A percentile compares a stretch with the other conserved stretches of the same genome.
Conservation (phyloP, 2,797 vertebrate genomes). For the Rhinella marina region DNA sequence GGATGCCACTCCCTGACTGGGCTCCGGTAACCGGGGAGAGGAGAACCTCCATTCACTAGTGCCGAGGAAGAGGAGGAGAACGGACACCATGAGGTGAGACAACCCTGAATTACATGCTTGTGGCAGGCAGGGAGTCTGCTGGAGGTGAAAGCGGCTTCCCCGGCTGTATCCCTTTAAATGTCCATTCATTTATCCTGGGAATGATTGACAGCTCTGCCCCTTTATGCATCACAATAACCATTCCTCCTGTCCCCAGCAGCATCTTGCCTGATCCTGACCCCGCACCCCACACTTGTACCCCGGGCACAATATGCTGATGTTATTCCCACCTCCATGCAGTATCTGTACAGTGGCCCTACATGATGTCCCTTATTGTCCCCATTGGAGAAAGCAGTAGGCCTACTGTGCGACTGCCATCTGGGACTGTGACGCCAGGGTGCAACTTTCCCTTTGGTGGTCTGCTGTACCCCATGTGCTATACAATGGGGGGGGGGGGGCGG, state of each 20-base stretch:
- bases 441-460: background rate
- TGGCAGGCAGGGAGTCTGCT: background rate
- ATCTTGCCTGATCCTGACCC: background rate
- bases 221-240: background rate
- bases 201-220: slow-evolving; percentile 31
- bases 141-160: background rate
- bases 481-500: too few relatives aligned
- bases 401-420: too few relatives aligned
- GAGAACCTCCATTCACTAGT: slow-evolving; percentile 39
- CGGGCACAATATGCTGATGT: too few relatives aligned
- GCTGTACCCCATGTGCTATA: background rate
- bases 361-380: background rate
- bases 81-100: slow-evolving; percentile 57
- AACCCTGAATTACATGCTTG: background rate
- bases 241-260: background rate
- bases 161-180: background rate
- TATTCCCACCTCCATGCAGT: too few relatives aligned
- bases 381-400: background rate
- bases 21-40: slow-evolving; percentile 45
- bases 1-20: slow-evolving; percentile 54
- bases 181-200: slow-evolving; percentile 19
- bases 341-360: background rate
- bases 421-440: background rate
- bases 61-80: slow-evolving; percentile 25
- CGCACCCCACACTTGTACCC: background rate